Base-by-base conservation (phyloP, 2,888 invertebrate genomes). In the Melinaea marsaeus region DNA sequence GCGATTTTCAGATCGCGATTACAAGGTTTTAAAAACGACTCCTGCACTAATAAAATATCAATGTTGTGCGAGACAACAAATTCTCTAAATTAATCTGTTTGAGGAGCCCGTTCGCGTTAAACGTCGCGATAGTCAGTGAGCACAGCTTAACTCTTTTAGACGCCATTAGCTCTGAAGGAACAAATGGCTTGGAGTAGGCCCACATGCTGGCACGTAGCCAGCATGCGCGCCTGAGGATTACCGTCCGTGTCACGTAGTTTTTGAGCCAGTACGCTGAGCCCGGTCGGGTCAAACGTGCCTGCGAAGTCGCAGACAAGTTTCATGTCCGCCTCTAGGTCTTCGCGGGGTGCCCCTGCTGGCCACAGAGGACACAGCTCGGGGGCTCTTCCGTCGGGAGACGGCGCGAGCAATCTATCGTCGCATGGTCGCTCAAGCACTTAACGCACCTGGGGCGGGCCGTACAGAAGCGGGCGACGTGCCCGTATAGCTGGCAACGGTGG, bases 401-500 rank as follows among this genome's bases (percentile, higher is more conserved):
- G 3, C 57, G 37, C 1, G 57, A 3, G 35, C 61, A 57, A 1
- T 57, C 61, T 5, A 7, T 11, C 0, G 57, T 61, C n/a, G 48
- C 51, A 32, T 61, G 61, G 47, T 61, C 61, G 11, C 47, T 33
- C 13, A 33, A 7, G 58, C 22, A 48, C 48, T 48, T 48, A 22
- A 48, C 48, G 48, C 48, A 48, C 6, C 48, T n/a, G 5, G 48
- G 45, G 34, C 33, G 47, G 5, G 47, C 58, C 32, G 34, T 45
- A 3, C 58, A 58, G n/a, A 47, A 47, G 2, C 58, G 13, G 3
- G 46, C 47, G 2, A 47, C 42, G 2, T 48, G 58, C 4, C 48
- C 58, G 48, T 48, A 58, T 5, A 37, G n/a, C 1, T 58, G 58
- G 4, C 58, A 58, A 5, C 6, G 58, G 56, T 13, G 70, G 58